Evolutionary conservation across 1,140 invertebrate genomes (phyloP).

Genomic region (Hermetia illucens): DNA sequence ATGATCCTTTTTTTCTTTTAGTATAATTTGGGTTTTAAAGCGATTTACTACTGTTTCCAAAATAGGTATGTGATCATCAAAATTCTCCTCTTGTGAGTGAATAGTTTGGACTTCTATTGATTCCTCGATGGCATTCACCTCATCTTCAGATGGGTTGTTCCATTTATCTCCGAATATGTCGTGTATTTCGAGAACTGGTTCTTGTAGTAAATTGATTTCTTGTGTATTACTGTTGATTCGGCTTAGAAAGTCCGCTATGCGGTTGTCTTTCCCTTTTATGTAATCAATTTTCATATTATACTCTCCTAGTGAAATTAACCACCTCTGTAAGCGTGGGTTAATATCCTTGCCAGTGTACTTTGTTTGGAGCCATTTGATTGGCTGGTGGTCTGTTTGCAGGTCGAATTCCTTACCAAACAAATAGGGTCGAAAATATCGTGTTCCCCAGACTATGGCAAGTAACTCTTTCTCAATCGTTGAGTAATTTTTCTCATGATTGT

Average conservation of each 20-base stretch:
- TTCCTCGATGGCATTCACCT: background rate
- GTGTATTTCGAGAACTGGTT: too few relatives aligned
- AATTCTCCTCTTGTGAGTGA: background rate
- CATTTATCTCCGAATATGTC: background rate
- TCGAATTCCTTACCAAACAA: slow-evolving; percentile 30
- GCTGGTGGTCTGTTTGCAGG: slow-evolving; percentile 38
- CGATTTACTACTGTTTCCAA: background rate
- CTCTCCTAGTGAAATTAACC: too few relatives aligned
- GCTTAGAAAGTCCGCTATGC: too few relatives aligned
- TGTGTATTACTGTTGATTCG: too few relatives aligned
- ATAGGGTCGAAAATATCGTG: slow-evolving; percentile 33
- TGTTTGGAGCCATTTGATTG: too few relatives aligned
- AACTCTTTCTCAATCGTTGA: slow-evolving; percentile 28
- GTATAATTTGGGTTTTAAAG: background rate
- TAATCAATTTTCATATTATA: too few relatives aligned
- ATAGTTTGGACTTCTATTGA: background rate
- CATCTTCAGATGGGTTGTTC: background rate
- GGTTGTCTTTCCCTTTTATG: too few relatives aligned
- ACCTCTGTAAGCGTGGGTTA: slow-evolving; percentile 32
- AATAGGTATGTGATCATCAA: background rate
- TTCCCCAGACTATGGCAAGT: slow-evolving; percentile 26
- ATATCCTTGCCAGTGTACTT: too few relatives aligned
- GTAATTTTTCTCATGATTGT: slow-evolving; percentile 25
- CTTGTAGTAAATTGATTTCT: too few relatives aligned
- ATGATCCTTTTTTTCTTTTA: background rate